phyloP scores from a whole-genome alignment of 2,888 invertebrate species.

The Chymomyza amoena region DNA sequence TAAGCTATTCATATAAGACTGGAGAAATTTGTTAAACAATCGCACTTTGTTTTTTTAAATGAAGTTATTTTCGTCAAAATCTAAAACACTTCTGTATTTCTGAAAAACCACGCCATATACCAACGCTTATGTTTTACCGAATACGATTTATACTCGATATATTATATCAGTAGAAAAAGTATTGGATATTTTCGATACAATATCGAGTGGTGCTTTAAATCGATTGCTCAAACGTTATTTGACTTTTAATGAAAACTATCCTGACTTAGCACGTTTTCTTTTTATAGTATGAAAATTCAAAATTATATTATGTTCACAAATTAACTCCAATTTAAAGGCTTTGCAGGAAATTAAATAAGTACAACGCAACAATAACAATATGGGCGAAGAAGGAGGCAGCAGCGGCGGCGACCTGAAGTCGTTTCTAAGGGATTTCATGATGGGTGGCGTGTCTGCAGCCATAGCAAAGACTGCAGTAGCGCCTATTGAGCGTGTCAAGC shows the following conservation, averaged over 20 bases:
- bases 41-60: no score
- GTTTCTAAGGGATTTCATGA: not conserved
- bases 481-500: not conserved
- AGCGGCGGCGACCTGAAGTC: not conserved
- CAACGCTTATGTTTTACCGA: no score
- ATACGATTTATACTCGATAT: no score
- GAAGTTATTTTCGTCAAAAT: no score
- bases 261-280: not conserved
- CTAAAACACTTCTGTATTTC: no score
- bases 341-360: not conserved
- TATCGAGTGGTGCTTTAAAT: no score
- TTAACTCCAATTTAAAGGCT: not conserved
- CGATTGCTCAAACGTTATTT: not conserved
- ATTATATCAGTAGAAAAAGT: no score
- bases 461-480: not conserved
- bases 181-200: no score
- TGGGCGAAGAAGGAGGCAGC: not conserved
- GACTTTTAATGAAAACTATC: no score
- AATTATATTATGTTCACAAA: not conserved
- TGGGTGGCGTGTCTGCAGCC: not conserved
- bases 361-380: not conserved
- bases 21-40: no score
- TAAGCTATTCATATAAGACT: no score
- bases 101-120: no score
- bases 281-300: not conserved